Conservation (phyloP, 2,888 invertebrate genomes). For the Hydraecia micacea region DNA sequence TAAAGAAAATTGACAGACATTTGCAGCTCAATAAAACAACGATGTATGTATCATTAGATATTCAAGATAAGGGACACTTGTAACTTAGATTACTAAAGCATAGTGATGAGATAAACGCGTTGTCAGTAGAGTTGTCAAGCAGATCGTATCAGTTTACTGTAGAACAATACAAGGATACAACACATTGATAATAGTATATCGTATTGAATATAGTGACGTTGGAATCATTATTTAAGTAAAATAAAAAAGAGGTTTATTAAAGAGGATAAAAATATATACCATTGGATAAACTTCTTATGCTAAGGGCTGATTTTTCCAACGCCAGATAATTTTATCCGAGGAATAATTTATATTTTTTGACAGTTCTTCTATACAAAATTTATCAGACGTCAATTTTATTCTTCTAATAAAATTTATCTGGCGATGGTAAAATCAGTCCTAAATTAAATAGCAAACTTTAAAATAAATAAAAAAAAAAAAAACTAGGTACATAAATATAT, state of each 20-base stretch:
- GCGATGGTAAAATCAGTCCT: too few species aligned
- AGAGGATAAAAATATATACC: background rate
- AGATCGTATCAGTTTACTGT: conserved; percentile 33
- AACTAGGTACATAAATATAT: background rate
- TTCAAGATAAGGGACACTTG: conserved; percentile 49
- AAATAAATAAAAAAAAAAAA: too few species aligned
- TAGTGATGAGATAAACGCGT: conserved; percentile 47
- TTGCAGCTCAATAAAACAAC: conserved; percentile 35
- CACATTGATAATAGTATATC: background rate
- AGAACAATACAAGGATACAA: conserved; percentile 19
- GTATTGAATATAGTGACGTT: too few species aligned
- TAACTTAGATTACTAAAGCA: conserved; percentile 48
- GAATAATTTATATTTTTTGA: too few species aligned
- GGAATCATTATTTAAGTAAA: background rate
- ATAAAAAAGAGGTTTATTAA: background rate
- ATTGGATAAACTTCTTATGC: too few species aligned
- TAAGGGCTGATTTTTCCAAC: too few species aligned
- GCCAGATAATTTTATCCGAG: too few species aligned
- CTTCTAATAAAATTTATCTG: too few species aligned
- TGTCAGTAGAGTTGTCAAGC: conserved; percentile 25
- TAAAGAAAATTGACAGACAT: background rate
- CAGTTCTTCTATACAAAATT: too few species aligned
- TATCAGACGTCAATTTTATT: too few species aligned
- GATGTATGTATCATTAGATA: conserved; percentile 7
- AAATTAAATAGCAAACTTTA: background rate